Evolutionary conservation across 2,888 invertebrate genomes (phyloP), one percentile per base, ranked within the genome.

Genomic region (Thumatha senex): DNA sequence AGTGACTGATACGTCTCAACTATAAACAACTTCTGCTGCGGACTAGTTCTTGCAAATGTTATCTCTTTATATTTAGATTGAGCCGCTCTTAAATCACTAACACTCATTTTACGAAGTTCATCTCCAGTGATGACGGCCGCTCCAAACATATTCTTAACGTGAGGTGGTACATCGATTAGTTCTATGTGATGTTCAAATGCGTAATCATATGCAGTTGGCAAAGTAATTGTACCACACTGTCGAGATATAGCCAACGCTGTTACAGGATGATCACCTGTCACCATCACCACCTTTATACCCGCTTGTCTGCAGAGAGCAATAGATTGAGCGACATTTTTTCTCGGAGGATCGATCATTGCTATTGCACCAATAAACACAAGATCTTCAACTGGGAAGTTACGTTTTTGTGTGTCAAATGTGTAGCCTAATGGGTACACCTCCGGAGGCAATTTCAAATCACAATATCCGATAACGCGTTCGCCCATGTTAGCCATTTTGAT

Each of bases 391-490:
- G 96, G 95, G 75, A 96, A 96, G 73, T 96, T 96, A 36, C 85
- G 84, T 7, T 91, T 77, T 24, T 94, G 93, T 0, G 93, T 80
- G 54, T 94, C 89, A 61, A 95, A 95, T 12, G 72, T 66, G 69
- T 81, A 94, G 24, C 92, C 93, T 8, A 80, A 70, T 0, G 94
- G 94, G 73, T 77, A 92, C 2, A 56, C 46, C 5, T 84, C 87
- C 29, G 89, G 62, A 0, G 95, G 93, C 34, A 98, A 86, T 24
- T 86, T 68, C 0, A 92, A 87, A 80, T 97, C 96, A 69, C 96
- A 96, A 82, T 97, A 98, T 13, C 96, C 96, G 43, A 97, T 90
- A 0, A 98, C 97, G 52, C 97, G 93, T 81, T 98, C 97, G 24
- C 98, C 98, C 81, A 96, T 94, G 62, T 96, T 95, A 48, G 97